Evolutionary conservation across 2,888 invertebrate species (phyloP).

Genomic region (Melanostoma scalare): DNA sequence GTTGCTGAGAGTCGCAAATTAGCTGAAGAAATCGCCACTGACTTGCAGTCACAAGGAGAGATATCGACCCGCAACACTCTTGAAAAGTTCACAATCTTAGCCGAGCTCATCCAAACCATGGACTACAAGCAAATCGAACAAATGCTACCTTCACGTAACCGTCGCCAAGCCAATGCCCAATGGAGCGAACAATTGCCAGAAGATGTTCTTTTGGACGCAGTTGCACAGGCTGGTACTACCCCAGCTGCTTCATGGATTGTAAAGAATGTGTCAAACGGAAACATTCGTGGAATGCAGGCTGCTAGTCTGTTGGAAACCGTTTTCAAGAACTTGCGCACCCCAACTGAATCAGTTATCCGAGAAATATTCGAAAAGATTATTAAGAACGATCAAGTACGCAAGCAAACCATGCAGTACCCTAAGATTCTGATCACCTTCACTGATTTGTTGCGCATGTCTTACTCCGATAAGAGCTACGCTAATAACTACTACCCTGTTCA

Average conservation of each 20-base stretch:
- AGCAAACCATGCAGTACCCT: slow-evolving; percentile 83
- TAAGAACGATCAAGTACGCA: slow-evolving; percentile 83
- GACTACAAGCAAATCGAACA: slow-evolving; percentile 84
- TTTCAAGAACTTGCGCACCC: slow-evolving; percentile 56
- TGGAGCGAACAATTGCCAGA: slow-evolving; percentile 83
- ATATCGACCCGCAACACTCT: slow-evolving; percentile 85
- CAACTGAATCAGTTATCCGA: slow-evolving; percentile 59
- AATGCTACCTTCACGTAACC: slow-evolving; percentile 78
- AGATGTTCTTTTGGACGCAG: slow-evolving; percentile 86
- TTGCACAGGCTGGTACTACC: slow-evolving; percentile 87
- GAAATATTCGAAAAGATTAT: slow-evolving; percentile 82
- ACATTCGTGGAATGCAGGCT: slow-evolving; percentile 84
- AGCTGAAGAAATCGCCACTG: slow-evolving; percentile 84
- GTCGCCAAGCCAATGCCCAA: slow-evolving; percentile 78
- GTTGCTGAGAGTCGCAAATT: slow-evolving; percentile 79
- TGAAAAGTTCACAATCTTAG: slow-evolving; percentile 86
- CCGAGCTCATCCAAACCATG: slow-evolving; percentile 85
- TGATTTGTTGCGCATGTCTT: slow-evolving; percentile 84
- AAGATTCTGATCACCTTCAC: slow-evolving; percentile 85
- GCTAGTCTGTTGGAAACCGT: slow-evolving; percentile 83
- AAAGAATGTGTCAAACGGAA: slow-evolving; percentile 84
- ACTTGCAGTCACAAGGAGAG: slow-evolving; percentile 84
- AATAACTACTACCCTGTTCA: slow-evolving; percentile 86
- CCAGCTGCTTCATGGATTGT: slow-evolving; percentile 86
- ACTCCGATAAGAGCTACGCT: slow-evolving; percentile 84